Base-by-base conservation (phyloP, 1,140 invertebrate genomes). In the Lineus longissimus region DNA sequence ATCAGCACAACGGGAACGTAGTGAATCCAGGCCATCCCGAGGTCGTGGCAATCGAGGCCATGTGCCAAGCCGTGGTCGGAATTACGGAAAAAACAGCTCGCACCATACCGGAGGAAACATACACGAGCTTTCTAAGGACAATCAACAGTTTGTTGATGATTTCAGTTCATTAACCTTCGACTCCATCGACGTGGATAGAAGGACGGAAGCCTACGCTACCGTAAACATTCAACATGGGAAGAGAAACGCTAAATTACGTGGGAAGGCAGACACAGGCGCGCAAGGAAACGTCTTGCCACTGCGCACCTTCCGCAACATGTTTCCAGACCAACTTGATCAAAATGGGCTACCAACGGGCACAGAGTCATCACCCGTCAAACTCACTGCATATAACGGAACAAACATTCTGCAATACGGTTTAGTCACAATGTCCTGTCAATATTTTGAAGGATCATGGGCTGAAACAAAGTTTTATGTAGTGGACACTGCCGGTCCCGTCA, bases 391-490 rank as follows among this genome's bases (percentile, higher is more conserved):
- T 43, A 25, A 2, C 13, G 43, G 22, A 2, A 23, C 22, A 36
- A 15, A 17, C 63, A 57, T n/a, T n/a, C 19, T 23, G 25, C 27
- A 13, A 27, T 65, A 22, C 1, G 41, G 31, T 30, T 43, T 17
- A 41, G 57, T 4, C 30, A 56, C 29, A 33, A 47, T 7, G 11
- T 7, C 19, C 11, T 57, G 1, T 41, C 59, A n/a, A 62, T 63
- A n/a, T 45, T 55, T 47, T 57, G 59, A 13, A 55, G 45, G 13
- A 36, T 59, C 2, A 55, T 43, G 31, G 25, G 59, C 41, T 31
- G 57, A 33, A 23, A 27, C 33, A 41, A 45, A 25, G 36, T 63
- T 19, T 41, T 63, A 19, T 56, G 61, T n/a, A 31, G 56, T 17
- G 63, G 47, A 60, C 4, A 45, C 23, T 66, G 45, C 4, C 40